Conservation (phyloP, 2,888 invertebrate species). For the Desoria tigrina region DNA sequence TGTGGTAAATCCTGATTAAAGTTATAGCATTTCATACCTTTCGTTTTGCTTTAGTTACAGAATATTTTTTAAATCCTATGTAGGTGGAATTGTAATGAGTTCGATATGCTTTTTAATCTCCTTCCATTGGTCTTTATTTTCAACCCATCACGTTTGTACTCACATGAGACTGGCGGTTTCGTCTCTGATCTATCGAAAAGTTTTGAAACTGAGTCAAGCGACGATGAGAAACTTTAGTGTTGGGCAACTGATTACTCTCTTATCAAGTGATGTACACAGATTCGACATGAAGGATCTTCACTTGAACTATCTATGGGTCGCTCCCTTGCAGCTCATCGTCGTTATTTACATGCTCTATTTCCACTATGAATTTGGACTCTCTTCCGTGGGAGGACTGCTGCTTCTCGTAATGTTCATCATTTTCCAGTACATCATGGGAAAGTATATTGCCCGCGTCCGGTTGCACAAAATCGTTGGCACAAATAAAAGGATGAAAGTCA, state of each 20-base stretch:
- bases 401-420: conserved; percentile 22
- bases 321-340: conserved; percentile 28
- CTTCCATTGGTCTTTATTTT: conserved; percentile 29
- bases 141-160: conserved; percentile 28
- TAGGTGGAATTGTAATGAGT: conserved; percentile 31
- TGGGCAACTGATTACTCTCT: conserved; percentile 32
- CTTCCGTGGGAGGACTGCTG: conserved; percentile 27
- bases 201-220: conserved; percentile 19
- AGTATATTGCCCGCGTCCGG: conserved; percentile 16
- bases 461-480: conserved; percentile 24
- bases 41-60: not conserved
- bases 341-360: conserved; percentile 26
- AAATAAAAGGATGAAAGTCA: conserved; percentile 24
- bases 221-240: conserved; percentile 22
- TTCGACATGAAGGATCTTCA: conserved; percentile 35
- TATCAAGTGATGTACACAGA: conserved; percentile 32
- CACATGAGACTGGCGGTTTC: conserved; percentile 34
- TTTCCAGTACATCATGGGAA: conserved; percentile 24
- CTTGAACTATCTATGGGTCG: conserved; percentile 31
- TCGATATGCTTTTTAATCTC: conserved; percentile 22
- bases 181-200: conserved; percentile 31
- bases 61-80: not conserved
- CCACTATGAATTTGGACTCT: conserved; percentile 23
- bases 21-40: not conserved
- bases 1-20: not conserved